Percentiles rank a stretch among this genome's conserved stretches.
Evolutionary conservation across 2,113 vertebrate species (phyloP).

Genomic region (Coturnix japonica): DNA sequence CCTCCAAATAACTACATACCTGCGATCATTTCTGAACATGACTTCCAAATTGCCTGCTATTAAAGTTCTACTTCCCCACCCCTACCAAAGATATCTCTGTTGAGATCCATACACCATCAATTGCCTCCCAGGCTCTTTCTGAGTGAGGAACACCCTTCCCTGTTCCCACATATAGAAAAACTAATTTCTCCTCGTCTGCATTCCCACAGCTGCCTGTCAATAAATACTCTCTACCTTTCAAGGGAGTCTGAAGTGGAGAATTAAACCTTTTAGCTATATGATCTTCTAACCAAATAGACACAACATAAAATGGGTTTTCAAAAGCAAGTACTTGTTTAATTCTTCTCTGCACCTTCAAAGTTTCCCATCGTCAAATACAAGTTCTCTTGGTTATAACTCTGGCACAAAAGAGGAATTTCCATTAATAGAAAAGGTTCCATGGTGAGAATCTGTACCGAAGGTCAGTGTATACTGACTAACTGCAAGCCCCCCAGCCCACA

Average conservation of each 20-base stretch:
- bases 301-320: neutral
- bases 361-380: neutral
- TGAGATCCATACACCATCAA: neutral
- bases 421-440: neutral
- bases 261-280: neutral
- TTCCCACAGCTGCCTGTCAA: neutral
- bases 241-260: neutral
- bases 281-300: neutral
- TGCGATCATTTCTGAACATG: neutral
- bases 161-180: neutral
- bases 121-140: neutral
- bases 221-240: neutral
- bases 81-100: neutral
- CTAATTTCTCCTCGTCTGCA: neutral
- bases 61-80: neutral
- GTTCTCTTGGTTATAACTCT: neutral
- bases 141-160: neutral
- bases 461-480: fast-evolving
- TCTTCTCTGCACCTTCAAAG: neutral
- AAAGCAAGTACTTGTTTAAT: neutral
- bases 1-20: neutral
- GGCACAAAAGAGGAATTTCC: neutral
- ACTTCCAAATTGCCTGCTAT: neutral
- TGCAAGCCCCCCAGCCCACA: neutral
- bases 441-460: neutral